phyloP scores from a whole-genome alignment of 2,888 invertebrate genomes.

The Coecobrya sp. region DNA sequence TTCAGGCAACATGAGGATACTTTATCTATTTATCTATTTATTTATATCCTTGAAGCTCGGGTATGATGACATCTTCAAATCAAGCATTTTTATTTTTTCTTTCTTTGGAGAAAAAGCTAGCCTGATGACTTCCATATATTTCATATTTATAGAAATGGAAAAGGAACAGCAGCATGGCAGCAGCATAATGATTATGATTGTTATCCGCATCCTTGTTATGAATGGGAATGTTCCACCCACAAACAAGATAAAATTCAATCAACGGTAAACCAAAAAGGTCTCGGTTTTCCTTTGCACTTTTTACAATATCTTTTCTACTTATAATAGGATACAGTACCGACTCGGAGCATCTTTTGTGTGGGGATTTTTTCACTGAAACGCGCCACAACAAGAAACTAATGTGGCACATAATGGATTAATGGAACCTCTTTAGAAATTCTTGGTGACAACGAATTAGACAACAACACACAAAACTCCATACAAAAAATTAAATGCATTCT shows the following conservation, averaged over 20 bases:
- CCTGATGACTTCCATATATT: slow-evolving; percentile 20
- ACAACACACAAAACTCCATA: slow-evolving; percentile 30
- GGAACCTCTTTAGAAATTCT: slow-evolving; percentile 56
- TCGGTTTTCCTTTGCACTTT: slow-evolving; percentile 53
- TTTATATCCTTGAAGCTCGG: slow-evolving; percentile 5
- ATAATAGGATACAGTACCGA: slow-evolving; percentile 73
- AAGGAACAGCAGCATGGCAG: neutral
- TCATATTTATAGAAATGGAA: slow-evolving; percentile 13
- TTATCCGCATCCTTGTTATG: slow-evolving; percentile 46
- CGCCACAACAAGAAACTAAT: slow-evolving; percentile 73
- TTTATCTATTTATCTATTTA: neutral
- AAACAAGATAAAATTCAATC: slow-evolving; percentile 69
- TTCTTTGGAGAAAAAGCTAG: neutral
- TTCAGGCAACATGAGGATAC: too few relatives aligned
- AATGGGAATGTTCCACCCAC: slow-evolving; percentile 71
- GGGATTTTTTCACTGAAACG: slow-evolving; percentile 70
- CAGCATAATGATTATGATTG: slow-evolving; percentile 62
- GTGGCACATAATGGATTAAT: slow-evolving; percentile 57
- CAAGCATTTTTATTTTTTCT: neutral
- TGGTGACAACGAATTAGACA: slow-evolving; percentile 57
- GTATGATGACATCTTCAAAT: slow-evolving; percentile 59
- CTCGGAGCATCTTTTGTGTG: slow-evolving; percentile 60
- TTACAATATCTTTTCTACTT: slow-evolving; percentile 25
- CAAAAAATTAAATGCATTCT: too few relatives aligned
- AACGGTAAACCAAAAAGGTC: slow-evolving; percentile 66